phyloP scores from a whole-genome alignment of 2,888 invertebrate species.

The Eupithecia exiguata region DNA sequence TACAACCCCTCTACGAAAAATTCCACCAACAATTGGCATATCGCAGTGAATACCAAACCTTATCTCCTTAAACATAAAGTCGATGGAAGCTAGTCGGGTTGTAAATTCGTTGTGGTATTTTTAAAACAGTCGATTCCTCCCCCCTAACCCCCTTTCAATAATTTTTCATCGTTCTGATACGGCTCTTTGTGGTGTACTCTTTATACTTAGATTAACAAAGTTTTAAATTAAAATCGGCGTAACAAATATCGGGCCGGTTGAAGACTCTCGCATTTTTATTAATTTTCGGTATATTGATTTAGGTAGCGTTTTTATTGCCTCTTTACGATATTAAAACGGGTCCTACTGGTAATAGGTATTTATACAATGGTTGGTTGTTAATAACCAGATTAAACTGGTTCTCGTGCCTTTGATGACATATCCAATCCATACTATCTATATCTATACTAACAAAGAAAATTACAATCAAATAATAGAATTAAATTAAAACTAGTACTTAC shows the following conservation, averaged over 20 bases:
- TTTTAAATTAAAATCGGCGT: slow-evolving; percentile 81
- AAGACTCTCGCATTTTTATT: slow-evolving; percentile 48
- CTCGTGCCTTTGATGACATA: not conserved
- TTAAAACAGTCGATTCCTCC: slow-evolving; percentile 75
- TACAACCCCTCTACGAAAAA: slow-evolving; percentile 74
- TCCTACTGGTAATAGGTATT: not conserved
- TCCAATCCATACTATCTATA: no score
- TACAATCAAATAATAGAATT: no score
- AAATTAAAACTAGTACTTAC: no score
- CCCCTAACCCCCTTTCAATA: slow-evolving; percentile 81
- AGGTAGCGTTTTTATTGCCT: slow-evolving; percentile 34
- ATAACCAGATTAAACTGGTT: not conserved
- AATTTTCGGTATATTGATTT: slow-evolving; percentile 47
- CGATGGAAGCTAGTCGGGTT: slow-evolving; percentile 12
- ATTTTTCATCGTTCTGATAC: slow-evolving; percentile 83
- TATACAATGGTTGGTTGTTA: not conserved
- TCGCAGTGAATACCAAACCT: slow-evolving; percentile 40
- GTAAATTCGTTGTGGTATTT: slow-evolving; percentile 61
- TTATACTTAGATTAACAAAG: slow-evolving; percentile 83
- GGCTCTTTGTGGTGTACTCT: slow-evolving; percentile 79
- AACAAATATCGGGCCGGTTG: slow-evolving; percentile 69
- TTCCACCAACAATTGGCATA: slow-evolving; percentile 44
- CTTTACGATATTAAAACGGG: slow-evolving; percentile 31
- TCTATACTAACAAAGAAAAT: no score
- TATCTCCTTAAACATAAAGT: slow-evolving; percentile 43